Evolutionary conservation across 2,797 vertebrate species (phyloP), one percentile per base, ranked within the genome.

Genomic region (Spondyliosoma cantharus): DNA sequence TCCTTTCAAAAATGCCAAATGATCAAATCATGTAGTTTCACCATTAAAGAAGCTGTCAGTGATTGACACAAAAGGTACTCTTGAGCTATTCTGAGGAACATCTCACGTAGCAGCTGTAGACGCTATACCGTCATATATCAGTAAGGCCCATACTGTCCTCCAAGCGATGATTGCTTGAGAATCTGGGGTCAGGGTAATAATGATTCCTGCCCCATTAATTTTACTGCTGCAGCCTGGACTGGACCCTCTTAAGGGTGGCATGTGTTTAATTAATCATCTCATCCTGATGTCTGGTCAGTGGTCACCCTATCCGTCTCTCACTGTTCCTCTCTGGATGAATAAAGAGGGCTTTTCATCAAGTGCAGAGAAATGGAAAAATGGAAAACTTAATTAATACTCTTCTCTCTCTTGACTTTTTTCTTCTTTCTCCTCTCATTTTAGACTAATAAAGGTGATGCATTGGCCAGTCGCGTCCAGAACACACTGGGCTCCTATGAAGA

Each of bases 401-500:
- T 84, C 58, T 77, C 71, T 85, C 62, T 68, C 45, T 43, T 78
- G 66, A 84, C 77, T 68, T 69, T 75, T 75, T 75, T 52, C 49
- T 62, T 73, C 50, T 84, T 80, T 9, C 49, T 53, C 43, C 59
- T 84, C 70, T 76, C 62, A 56, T 70, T 57, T 69, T 93, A 97
- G 97, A 97, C 97, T 86, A 97, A 96, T 94, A 97, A 96, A 95
- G 96, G 97, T 3, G 97, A 98, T 59, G 96, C 96, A 16, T 94
- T 98, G 93, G 96, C 97, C 85, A 98, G 94, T 89, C 96, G 97
- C 53, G 96, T 98, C 86, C 97, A 98, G 95, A 97, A 96, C 91
- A 98, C 97, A 0, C 80, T 98, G 93, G 97, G 97, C 86, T 98
- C 96, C 89, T 98, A 98, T 13, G 97, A 98, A 82, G 97, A 98